Conservation (phyloP, 2,888 invertebrate genomes). For the Caenorhabditis japonica region DNA sequence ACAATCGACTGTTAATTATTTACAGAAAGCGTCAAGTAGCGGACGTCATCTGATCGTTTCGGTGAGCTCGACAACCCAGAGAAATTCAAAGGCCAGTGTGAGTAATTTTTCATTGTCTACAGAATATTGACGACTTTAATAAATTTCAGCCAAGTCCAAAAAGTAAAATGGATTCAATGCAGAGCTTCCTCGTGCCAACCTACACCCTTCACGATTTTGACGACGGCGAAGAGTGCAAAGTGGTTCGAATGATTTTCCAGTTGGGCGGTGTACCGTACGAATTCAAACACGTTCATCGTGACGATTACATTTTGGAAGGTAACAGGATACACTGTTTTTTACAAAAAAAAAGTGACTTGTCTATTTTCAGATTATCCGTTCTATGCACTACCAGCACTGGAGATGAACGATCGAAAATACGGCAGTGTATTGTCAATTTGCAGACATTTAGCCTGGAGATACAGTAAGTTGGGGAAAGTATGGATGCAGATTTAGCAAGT, state of each 20-base stretch:
- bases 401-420: conserved; percentile 60
- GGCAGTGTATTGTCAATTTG: conserved; percentile 64
- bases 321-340: neutral
- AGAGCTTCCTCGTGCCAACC: conserved; percentile 50
- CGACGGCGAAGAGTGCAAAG: conserved; percentile 60
- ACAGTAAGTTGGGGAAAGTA: conserved; percentile 62
- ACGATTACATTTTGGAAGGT: conserved; percentile 62
- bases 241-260: conserved; percentile 65
- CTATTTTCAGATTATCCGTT: conserved; percentile 61
- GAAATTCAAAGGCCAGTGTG: conserved; percentile 15
- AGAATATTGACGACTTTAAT: no score
- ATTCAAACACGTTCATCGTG: conserved; percentile 55
- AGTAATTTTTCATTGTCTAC: no score
- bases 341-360: neutral
- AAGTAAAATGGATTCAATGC: conserved; percentile 39
- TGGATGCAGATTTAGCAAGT: no score
- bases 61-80: conserved; percentile 37
- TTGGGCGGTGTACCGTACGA: conserved; percentile 59
- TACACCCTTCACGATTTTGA: conserved; percentile 60
- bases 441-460: conserved; percentile 67
- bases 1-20: neutral
- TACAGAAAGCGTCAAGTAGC: conserved; percentile 43
- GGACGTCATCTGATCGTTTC: conserved; percentile 50
- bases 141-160: neutral
- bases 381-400: conserved; percentile 62